Conservation (phyloP, 2,797 vertebrate species). For the Poeciliopsis gracilis region DNA sequence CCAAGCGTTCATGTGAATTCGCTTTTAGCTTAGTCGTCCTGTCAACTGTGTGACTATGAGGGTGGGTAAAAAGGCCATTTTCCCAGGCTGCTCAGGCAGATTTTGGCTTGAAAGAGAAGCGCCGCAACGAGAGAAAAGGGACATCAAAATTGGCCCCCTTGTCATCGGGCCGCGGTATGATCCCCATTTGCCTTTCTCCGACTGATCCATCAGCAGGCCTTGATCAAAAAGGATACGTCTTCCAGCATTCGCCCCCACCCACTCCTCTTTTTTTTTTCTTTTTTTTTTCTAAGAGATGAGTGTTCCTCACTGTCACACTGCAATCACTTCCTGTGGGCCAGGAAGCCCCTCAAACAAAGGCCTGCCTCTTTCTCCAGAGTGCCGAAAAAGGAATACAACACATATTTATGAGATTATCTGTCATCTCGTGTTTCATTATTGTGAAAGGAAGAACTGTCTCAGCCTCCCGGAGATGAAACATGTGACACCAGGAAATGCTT, state of each 20-base stretch:
- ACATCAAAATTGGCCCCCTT: conserved; percentile 83
- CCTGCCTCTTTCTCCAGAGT: conserved; percentile 63
- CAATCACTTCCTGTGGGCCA: conserved; percentile 82
- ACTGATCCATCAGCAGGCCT: conserved; percentile 80
- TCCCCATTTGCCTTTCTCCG: conserved; percentile 83
- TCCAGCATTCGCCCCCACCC: conserved; percentile 65
- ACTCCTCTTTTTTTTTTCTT: too few relatives aligned
- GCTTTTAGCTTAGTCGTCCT: conserved; percentile 50
- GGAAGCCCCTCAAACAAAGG: conserved; percentile 78
- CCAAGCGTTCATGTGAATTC: conserved; percentile 51
- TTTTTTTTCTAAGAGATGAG: conserved; percentile 74
- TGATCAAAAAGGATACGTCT: conserved; percentile 85
- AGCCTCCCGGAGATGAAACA: conserved; percentile 64
- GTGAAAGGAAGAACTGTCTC: conserved; percentile 78
- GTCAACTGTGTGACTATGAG: conserved; percentile 53
- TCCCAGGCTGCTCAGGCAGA: conserved; percentile 78
- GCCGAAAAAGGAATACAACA: conserved; percentile 76
- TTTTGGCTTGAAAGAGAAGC: conserved; percentile 78
- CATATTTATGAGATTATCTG: conserved; percentile 82
- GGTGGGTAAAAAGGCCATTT: conserved; percentile 70
- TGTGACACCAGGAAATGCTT: conserved; percentile 73
- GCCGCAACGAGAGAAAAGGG: conserved; percentile 78
- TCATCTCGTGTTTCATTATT: conserved; percentile 75
- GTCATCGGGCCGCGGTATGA: conserved; percentile 80
- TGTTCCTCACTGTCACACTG: conserved; percentile 80